Percentiles rank a stretch among this genome's conserved stretches.
Evolutionary conservation across 2,888 invertebrate genomes (phyloP).

Genomic region (Teleiodes luculella): DNA sequence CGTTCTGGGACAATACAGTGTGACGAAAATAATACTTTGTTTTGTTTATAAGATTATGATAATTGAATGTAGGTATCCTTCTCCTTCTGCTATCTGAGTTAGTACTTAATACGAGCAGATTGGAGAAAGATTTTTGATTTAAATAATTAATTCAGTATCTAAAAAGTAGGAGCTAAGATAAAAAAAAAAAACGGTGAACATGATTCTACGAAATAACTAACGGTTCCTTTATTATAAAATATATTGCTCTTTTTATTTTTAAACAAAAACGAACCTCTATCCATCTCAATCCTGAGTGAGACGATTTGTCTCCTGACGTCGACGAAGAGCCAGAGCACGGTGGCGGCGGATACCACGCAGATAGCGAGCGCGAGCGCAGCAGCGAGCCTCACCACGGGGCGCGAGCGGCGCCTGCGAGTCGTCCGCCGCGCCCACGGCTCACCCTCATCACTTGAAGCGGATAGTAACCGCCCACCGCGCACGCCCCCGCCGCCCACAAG

Average conservation of each 20-base stretch:
- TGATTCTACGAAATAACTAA: too few species aligned
- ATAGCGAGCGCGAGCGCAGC: conserved; percentile 80
- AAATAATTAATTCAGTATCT: too few species aligned
- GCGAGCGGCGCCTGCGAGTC: conserved; percentile 59
- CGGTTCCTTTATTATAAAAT: background rate
- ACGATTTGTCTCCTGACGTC: conserved; percentile 83
- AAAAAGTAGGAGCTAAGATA: too few species aligned
- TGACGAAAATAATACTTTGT: too few species aligned
- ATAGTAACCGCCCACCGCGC: conserved; percentile 77
- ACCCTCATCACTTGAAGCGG: conserved; percentile 79
- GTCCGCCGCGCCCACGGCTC: conserved; percentile 74
- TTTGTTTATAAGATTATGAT: too few species aligned
- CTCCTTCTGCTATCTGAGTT: too few species aligned
- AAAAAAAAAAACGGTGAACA: too few species aligned
- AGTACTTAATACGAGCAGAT: too few species aligned
- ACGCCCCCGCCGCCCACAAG: conserved; percentile 78
- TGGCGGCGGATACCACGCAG: conserved; percentile 81
- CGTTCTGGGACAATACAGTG: too few species aligned
- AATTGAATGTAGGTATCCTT: too few species aligned
- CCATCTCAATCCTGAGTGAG: conserved; percentile 81
- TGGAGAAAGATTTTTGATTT: too few species aligned
- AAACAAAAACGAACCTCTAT: conserved; percentile 76
- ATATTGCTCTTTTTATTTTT: too few species aligned
- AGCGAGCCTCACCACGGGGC: conserved; percentile 78
- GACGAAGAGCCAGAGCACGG: conserved; percentile 83